Base-by-base conservation (phyloP, 2,797 vertebrate genomes). In the Protosalanx chinensis region DNA sequence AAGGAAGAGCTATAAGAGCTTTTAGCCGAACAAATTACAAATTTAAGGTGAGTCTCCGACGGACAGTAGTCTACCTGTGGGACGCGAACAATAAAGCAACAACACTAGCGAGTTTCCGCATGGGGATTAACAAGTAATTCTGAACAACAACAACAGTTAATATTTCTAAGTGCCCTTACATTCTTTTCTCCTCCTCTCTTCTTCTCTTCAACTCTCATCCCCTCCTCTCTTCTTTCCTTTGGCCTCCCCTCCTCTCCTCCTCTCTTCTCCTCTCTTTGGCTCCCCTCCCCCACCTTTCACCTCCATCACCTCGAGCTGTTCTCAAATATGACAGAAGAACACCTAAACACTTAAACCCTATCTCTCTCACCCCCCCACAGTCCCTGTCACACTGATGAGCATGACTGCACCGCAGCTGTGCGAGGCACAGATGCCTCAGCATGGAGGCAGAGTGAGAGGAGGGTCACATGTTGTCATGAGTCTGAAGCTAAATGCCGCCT, bases 371-470 rank as follows among this genome's bases (percentile, higher is more conserved):
- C 67, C 72, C 1, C 33, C 15, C 68, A 63, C 29, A 30, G 49
- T 82, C 75, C 58, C 86, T 74, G 87, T 86, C 84, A 88, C 81
- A 88, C 84, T 35, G 46, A 63, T 77, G 85, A 85, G 72, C 81
- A 79, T 81, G 81, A 77, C 84, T 5, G 16, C 53, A 57, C 7
- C 20, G 76, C 79, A 76, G 63, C 67, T 80, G 82, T 64, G 37
- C 72, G 53, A 77, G 79, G 77, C 71, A 62, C 74, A 68, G 78
- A 12, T 62, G 5, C 7, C 6, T 32, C 4, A 70, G 70, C 13
- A 75, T 80, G 74, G 27, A 32, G 1, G 15, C 29, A 15, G 29
- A 29, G 16, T 32, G 5, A 32, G 16, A 30, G 29, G 12, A 1
- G 32, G 30, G 29, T 27, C 57, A 27, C 8, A 13, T 59, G 23